These are phyloP conservation scores for Engraulis encrasicolus DNA, from an alignment of 2,113 vertebrate species.

Conservation along the genomic window DNA sequence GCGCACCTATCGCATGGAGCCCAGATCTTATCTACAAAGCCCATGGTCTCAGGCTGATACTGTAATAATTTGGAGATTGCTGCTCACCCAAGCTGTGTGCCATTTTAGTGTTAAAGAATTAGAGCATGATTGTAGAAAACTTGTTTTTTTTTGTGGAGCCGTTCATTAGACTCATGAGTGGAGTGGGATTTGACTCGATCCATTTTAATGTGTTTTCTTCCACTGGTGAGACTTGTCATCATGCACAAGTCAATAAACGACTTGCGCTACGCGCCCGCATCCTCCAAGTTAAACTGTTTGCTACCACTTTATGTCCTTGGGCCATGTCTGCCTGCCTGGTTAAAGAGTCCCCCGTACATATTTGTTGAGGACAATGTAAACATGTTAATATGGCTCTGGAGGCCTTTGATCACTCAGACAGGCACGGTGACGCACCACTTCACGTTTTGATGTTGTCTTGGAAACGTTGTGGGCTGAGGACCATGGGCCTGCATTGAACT, in stretches of 20 bases:
- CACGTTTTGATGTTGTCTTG: background rate
- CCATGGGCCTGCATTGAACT: background rate
- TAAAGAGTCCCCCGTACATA: background rate
- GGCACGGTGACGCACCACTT: no score
- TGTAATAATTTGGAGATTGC: background rate
- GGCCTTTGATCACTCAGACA: background rate
- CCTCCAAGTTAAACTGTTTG: background rate
- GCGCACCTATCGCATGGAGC: background rate
- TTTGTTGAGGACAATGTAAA: slow-evolving; percentile 1
- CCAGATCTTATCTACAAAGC: background rate
- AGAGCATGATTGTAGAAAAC: no score
- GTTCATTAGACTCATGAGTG: no score
- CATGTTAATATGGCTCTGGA: background rate
- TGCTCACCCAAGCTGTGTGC: background rate
- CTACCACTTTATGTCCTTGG: background rate
- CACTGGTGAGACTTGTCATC: no score
- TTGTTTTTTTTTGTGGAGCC: no score
- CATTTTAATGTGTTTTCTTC: no score
- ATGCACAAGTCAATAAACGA: background rate
- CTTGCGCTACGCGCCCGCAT: background rate
- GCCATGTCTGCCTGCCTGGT: background rate
- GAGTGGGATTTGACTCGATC: no score
- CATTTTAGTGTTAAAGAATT: no score
- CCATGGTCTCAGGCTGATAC: background rate
- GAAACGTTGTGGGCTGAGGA: background rate